A percentile compares a stretch with the other conserved stretches of the same genome.
phyloP scores from a whole-genome alignment of 2,113 vertebrate species.

The Aegotheles bennettii region DNA sequence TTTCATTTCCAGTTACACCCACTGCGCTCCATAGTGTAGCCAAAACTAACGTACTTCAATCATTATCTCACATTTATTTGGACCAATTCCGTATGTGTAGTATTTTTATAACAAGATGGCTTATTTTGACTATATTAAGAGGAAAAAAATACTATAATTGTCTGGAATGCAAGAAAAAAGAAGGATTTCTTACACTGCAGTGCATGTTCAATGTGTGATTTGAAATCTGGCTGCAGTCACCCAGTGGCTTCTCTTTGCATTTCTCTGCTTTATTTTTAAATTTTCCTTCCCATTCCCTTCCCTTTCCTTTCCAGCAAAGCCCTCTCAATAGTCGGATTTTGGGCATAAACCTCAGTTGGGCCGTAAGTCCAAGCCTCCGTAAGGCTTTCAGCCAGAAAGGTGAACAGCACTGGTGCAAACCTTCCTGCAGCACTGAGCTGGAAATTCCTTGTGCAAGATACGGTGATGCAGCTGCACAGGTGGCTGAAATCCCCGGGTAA shows the following conservation, averaged over 20 bases:
- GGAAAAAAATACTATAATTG: neutral
- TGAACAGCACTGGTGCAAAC: neutral
- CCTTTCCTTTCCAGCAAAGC: neutral
- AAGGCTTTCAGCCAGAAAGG: neutral
- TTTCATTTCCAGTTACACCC: neutral
- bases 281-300: too few species aligned
- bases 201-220: accelerated
- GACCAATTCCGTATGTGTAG: neutral
- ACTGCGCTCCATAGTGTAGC: neutral
- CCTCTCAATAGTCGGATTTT: neutral
- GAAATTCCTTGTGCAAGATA: neutral
- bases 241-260: neutral
- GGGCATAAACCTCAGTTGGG: neutral
- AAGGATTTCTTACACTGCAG: neutral
- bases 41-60: neutral
- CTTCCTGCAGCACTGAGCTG: neutral
- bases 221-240: neutral
- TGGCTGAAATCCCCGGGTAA: constrained; percentile 37
- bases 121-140: constrained; percentile 5
- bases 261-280: neutral
- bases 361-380: neutral
- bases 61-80: constrained; percentile 7
- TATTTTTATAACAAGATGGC: neutral
- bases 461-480: constrained; percentile 31
- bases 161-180: constrained; percentile 13